These are phyloP conservation scores for Slavum lentiscoides DNA, from an alignment of 2,888 invertebrate genomes.

Conservation along the genomic window DNA sequence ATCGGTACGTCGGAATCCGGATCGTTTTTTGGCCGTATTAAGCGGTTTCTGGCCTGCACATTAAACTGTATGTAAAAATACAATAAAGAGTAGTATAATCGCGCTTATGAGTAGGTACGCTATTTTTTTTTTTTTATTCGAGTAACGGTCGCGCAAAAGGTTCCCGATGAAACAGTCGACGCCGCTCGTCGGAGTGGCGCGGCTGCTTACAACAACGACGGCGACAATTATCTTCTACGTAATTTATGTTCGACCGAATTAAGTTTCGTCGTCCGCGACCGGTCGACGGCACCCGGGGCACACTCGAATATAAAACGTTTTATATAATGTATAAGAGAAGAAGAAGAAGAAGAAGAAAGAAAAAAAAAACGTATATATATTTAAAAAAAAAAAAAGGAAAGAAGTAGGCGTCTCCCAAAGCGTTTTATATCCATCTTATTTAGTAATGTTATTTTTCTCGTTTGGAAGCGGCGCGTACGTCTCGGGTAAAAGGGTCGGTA, in stretches of 20 bases:
- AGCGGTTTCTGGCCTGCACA: too few species aligned
- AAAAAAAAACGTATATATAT: neutral
- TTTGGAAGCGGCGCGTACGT: constrained; percentile 36
- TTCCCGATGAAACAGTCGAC: neutral
- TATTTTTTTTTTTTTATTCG: too few species aligned
- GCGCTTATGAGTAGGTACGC: too few species aligned
- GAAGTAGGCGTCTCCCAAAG: constrained; percentile 38
- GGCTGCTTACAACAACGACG: neutral
- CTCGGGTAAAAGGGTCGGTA: constrained; percentile 48
- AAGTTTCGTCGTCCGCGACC: constrained; percentile 23
- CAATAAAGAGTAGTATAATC: too few species aligned
- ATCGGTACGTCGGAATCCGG: too few species aligned
- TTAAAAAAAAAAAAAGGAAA: neutral
- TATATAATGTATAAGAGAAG: constrained; percentile 2
- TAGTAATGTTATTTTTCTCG: constrained; percentile 52
- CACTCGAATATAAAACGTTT: constrained; percentile 15
- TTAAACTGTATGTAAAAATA: too few species aligned
- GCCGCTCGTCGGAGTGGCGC: constrained; percentile 10
- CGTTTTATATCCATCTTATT: constrained; percentile 50
- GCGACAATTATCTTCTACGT: constrained; percentile 7
- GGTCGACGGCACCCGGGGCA: constrained; percentile 31
- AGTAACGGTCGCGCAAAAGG: too few species aligned
- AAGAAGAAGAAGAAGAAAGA: neutral
- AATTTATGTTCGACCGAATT: constrained; percentile 50
- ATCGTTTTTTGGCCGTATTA: too few species aligned